Base-by-base conservation (phyloP, 2,797 vertebrate genomes). In the Anguilla megastoma region DNA sequence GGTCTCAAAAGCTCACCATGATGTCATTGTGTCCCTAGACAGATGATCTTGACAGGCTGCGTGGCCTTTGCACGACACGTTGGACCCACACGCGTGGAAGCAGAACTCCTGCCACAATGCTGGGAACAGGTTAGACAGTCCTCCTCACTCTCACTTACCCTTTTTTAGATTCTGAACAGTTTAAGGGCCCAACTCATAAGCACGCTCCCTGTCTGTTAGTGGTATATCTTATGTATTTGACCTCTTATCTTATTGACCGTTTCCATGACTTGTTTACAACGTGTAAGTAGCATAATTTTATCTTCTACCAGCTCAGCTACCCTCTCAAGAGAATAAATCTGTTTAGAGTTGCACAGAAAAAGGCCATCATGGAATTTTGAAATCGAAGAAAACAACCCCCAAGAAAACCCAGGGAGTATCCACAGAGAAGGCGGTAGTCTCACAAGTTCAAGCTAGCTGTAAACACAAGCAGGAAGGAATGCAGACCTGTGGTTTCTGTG, bases 21-120 rank as follows among this genome's bases (percentile, higher is more conserved):
- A 3, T 58, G 54, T 85, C 52, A 7, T 16, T 85, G 9, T 85
- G 10, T 58, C 52, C n/a, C 24, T 21, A 85, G 83, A 85, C 98
- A 99, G 92, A 99, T 99, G 98, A 99, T 99, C 94, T 93, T 99
- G 92, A 99, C 97, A 0, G 99, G 99, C 0, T 99, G 99, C 83
- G 98, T 99, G 92, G 99, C 98, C 0, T 99, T 99, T 91, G 99
- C 99, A 4, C 97, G 96, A 86, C 99, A 99, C 0, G 98, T 99
- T 91, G 99, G 99, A 92, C 98, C 99, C 84, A 98, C 98, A 0
- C 97, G 98, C 84, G 98, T 99, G 27, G 99, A 99, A 94, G 98
- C 98, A n/a, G 98, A 99, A 90, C 97, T 99, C 76, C 95, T 99
- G 92, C 99, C 99, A 1, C 99, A 99, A 89, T 99, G 99, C 93